phyloP scores from a whole-genome alignment of 2,797 vertebrate species.

The Anabas testudineus region DNA sequence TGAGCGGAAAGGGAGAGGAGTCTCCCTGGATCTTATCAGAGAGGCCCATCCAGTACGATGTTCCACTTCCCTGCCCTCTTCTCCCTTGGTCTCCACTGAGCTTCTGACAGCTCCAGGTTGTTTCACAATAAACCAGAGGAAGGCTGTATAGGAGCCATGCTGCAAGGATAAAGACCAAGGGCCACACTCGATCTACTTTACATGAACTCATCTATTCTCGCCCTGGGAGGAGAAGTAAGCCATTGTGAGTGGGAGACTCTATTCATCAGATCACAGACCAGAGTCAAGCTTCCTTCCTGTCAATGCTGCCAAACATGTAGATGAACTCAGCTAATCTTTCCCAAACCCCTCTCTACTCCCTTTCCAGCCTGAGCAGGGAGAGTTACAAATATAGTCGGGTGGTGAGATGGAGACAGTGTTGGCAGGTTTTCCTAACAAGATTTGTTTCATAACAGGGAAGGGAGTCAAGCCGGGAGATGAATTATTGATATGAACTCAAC shows the following conservation, averaged over 20 bases:
- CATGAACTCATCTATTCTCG: slow-evolving; percentile 45
- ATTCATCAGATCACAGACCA: slow-evolving; percentile 32
- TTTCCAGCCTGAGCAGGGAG: slow-evolving; percentile 7
- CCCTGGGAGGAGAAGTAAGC: slow-evolving; percentile 27
- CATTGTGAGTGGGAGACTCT: slow-evolving; percentile 21
- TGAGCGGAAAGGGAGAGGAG: slow-evolving; percentile 28
- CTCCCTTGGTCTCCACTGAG: slow-evolving; percentile 47
- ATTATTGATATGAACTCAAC: slow-evolving; percentile 81
- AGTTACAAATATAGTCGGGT: slow-evolving; percentile 42
- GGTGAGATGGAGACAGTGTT: slow-evolving; percentile 49
- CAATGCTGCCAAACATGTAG: slow-evolving; percentile 46
- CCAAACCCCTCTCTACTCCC: neutral
- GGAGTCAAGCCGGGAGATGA: slow-evolving; percentile 70
- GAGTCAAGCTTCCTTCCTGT: slow-evolving; percentile 23
- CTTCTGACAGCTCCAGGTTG: slow-evolving; percentile 72
- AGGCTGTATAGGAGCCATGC: slow-evolving; percentile 49
- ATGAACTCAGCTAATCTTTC: slow-evolving; percentile 58
- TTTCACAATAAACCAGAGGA: slow-evolving; percentile 60
- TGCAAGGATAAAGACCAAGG: slow-evolving; percentile 58
- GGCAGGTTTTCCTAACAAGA: slow-evolving; percentile 72
- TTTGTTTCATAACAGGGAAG: slow-evolving; percentile 70
- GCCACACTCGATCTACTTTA: slow-evolving; percentile 47
- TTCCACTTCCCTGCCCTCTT: slow-evolving; percentile 68
- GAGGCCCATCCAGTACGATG: slow-evolving; percentile 49
- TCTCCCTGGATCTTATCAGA: slow-evolving; percentile 75